Percentiles rank a stretch among this genome's conserved stretches.
These are phyloP conservation scores for Etheostoma nigrum DNA, from an alignment of 2,797 vertebrate genomes.

Conservation along the genomic window DNA sequence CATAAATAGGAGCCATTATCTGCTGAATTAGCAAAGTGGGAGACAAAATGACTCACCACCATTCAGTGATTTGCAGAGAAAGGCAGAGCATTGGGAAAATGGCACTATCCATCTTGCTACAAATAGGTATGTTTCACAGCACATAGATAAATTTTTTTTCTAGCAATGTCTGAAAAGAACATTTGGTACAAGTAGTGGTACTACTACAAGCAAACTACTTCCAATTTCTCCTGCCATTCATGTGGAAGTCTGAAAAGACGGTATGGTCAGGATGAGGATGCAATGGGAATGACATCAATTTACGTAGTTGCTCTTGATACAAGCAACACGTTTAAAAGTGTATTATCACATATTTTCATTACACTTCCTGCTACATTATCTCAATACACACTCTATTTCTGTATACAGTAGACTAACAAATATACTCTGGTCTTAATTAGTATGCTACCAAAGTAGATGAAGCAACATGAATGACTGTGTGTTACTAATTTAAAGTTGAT, in stretches of 20 bases:
- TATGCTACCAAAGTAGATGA: constrained; percentile 29
- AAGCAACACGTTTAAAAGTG: background rate
- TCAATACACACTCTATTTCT: constrained; percentile 5
- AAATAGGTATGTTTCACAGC: constrained; percentile 74
- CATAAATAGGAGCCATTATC: constrained; percentile 84
- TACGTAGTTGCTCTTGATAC: background rate
- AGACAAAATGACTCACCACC: constrained; percentile 74
- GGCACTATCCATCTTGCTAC: constrained; percentile 74
- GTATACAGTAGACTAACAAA: background rate
- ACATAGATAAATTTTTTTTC: constrained; percentile 27
- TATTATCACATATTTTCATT: constrained; percentile 9
- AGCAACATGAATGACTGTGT: constrained; percentile 41
- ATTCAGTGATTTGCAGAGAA: constrained; percentile 73
- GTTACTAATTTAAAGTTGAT: constrained; percentile 48
- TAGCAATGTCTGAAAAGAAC: constrained; percentile 47
- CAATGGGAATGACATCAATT: constrained; percentile 20
- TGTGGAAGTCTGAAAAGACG: background rate
- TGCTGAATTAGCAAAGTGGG: constrained; percentile 80
- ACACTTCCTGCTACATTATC: constrained; percentile 25
- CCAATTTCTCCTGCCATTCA: constrained; percentile 6
- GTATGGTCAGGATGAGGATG: constrained; percentile 1
- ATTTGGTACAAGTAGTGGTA: constrained; percentile 49
- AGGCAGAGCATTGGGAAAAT: constrained; percentile 60
- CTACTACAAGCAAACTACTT: constrained; percentile 28
- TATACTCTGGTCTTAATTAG: constrained; percentile 18